A percentile compares a stretch with the other conserved stretches of the same genome.
phyloP scores from a whole-genome alignment of 2,113 vertebrate species.

The Euleptes europaea region DNA sequence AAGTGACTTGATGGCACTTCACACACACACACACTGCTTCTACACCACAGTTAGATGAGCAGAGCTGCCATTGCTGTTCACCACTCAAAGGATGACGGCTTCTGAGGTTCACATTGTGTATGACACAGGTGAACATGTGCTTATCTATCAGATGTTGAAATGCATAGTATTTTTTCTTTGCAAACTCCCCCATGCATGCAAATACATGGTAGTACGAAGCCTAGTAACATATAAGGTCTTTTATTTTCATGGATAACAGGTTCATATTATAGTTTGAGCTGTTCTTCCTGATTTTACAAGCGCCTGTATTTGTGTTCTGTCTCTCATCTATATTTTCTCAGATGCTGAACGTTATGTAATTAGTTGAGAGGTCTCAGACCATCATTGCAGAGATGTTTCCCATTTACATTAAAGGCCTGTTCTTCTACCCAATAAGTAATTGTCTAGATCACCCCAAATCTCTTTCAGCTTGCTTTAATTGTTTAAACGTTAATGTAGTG shows the following conservation, averaged over 20 bases:
- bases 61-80: background rate
- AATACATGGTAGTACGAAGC: constrained; percentile 47
- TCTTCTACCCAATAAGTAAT: constrained; percentile 83
- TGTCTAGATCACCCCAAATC: constrained; percentile 79
- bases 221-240: constrained; percentile 54
- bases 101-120: background rate
- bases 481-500: constrained; percentile 86
- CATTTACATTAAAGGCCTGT: constrained; percentile 84
- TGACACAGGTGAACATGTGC: background rate
- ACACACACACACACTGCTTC: no score
- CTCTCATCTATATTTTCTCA: constrained; percentile 87
- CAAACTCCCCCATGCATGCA: background rate
- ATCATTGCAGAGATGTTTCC: constrained; percentile 83
- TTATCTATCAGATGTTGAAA: background rate
- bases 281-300: constrained; percentile 65
- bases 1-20: no score
- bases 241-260: constrained; percentile 62
- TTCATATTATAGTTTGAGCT: constrained; percentile 59
- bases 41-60: background rate
- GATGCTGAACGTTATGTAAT: constrained; percentile 97
- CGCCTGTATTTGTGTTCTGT: constrained; percentile 72
- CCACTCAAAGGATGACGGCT: background rate
- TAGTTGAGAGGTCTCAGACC: constrained; percentile 83
- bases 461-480: constrained; percentile 85
- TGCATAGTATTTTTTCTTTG: background rate